A percentile compares a stretch with the other conserved stretches of the same genome.
phyloP scores from a whole-genome alignment of 1,140 invertebrate species.

The Leptopilina clavipes region DNA sequence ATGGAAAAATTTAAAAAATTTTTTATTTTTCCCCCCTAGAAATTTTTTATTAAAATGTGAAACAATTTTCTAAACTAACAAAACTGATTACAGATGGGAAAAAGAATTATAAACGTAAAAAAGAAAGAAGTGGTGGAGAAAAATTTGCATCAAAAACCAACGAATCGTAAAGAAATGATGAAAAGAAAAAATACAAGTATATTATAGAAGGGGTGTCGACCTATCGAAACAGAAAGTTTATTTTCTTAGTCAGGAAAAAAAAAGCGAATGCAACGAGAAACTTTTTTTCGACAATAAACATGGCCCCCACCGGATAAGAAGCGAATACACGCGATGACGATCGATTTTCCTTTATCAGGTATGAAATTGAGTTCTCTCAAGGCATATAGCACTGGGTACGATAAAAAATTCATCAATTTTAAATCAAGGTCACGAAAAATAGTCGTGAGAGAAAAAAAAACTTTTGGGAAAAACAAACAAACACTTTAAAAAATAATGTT shows the following conservation, averaged over 20 bases:
- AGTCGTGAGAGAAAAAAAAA: neutral
- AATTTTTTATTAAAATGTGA: too few species aligned
- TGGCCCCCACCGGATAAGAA: neutral
- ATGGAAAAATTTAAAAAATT: too few species aligned
- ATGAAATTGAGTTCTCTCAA: slow-evolving; percentile 4
- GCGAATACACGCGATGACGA: slow-evolving; percentile 19
- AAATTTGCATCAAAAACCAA: too few species aligned
- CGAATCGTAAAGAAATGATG: neutral
- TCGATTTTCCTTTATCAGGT: slow-evolving; percentile 20
- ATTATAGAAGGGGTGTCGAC: slow-evolving; percentile 3
- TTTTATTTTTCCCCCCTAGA: too few species aligned
- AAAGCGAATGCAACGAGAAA: slow-evolving; percentile 4
- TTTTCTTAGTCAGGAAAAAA: neutral
- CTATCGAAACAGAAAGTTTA: slow-evolving; percentile 6
- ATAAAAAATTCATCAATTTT: slow-evolving; percentile 26
- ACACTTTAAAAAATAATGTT: slow-evolving; percentile 15
- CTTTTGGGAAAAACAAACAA: neutral
- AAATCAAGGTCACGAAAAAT: neutral
- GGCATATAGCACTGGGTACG: neutral
- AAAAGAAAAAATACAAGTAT: neutral
- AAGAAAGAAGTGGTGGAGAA: too few species aligned
- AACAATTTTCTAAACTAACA: too few species aligned
- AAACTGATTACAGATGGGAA: too few species aligned
- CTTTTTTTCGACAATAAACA: slow-evolving; percentile 21
- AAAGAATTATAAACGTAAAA: too few species aligned